A percentile compares a stretch with the other conserved stretches of the same genome.
phyloP scores from a whole-genome alignment of 2,888 invertebrate genomes.

The Sesamia inferens region DNA sequence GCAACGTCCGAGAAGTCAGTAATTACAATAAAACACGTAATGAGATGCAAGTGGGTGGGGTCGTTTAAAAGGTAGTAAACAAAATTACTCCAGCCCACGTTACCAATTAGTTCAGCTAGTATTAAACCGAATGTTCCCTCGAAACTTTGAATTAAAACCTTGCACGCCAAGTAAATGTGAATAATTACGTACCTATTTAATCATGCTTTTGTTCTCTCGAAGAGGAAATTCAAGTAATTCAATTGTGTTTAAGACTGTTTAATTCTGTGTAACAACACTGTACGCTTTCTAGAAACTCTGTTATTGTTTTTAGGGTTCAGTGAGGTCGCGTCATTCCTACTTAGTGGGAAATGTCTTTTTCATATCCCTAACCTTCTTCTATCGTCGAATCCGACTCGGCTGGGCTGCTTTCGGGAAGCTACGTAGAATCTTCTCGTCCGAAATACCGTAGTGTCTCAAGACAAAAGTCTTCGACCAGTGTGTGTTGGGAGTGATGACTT shows the following conservation, averaged over 20 bases:
- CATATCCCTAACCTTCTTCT: too few species aligned
- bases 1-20: constrained; percentile 69
- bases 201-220: constrained; percentile 90
- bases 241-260: constrained; percentile 89
- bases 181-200: constrained; percentile 90
- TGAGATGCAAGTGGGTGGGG: constrained; percentile 85
- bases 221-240: constrained; percentile 90
- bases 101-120: constrained; percentile 89
- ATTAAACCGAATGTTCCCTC: constrained; percentile 86
- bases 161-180: constrained; percentile 89
- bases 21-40: constrained; percentile 77
- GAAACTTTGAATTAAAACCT: constrained; percentile 81
- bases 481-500: too few species aligned
- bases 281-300: constrained; percentile 82
- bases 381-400: too few species aligned
- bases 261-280: constrained; percentile 83
- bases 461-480: too few species aligned
- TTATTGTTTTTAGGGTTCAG: constrained; percentile 72
- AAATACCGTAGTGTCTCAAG: too few species aligned
- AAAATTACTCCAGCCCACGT: constrained; percentile 89
- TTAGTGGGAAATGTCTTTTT: background rate
- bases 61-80: constrained; percentile 89
- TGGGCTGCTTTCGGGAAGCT: too few species aligned
- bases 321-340: background rate
- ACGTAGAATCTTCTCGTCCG: too few species aligned